Base-by-base conservation (phyloP, 2,888 invertebrate species). In the Micoletzkya japonica region DNA sequence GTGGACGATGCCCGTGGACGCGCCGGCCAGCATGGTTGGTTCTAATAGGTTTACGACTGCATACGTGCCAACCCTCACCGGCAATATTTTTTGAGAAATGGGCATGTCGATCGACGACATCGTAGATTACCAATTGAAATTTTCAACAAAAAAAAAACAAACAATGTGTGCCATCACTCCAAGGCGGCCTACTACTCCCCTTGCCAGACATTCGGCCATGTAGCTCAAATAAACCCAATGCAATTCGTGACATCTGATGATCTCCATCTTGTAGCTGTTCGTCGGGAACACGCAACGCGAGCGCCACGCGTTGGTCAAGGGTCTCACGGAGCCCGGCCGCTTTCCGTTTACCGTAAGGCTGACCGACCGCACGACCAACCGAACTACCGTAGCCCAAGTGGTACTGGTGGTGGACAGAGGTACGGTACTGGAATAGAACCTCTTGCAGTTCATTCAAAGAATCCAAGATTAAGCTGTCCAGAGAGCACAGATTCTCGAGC, bases 11-110 rank as follows among this genome's bases (percentile, higher is more conserved):
- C 54, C 64, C 6, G 54, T 52, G 34, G 52, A 54, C 26, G 54
- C 64, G n/a, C 54, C 64, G 2, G 52, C 64, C 26, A 52, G 36
- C n/a, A 64, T 64, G 50, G 64, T 64, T 37, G 4, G 64, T 24
- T 2, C 17, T 36, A n/a, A n/a, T n/a, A n/a, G n/a, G n/a, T n/a
- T n/a, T n/a, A n/a, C n/a, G n/a, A n/a, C n/a, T n/a, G n/a, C n/a
- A n/a, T n/a, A n/a, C n/a, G n/a, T n/a, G n/a, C n/a, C n/a, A n/a
- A 52, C 26, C 28, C 24, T 1, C 24, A 1, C 1, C 10, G 52
- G 2, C 20, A 52, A 1, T 52, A 28, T 1, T 1, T n/a, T 20
- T n/a, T 52, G n/a, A 52, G 24, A 52, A 52, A 52, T 52, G 52
- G 28, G 4, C 20, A n/a, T 50, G 3, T 20, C 20, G 3, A n/a